Base-by-base conservation (phyloP, 2,113 vertebrate genomes). In the Bambusicola thoracicus region DNA sequence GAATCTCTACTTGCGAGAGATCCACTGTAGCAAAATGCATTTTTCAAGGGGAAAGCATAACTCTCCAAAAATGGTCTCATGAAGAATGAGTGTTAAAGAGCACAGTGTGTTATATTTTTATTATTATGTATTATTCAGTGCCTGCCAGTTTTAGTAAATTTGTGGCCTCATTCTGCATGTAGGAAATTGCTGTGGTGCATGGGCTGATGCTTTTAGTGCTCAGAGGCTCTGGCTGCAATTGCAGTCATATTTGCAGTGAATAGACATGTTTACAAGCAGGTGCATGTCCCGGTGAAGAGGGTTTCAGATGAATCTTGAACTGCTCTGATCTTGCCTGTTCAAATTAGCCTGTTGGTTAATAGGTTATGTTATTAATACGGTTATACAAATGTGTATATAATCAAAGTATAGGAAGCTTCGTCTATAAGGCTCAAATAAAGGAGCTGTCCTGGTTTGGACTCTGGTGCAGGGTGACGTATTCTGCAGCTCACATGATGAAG, bases 241-340 rank as follows among this genome's bases (percentile, higher is more conserved):
- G 22, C 32, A 7, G 11, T 66, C 36, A 3, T 44, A 10, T 29
- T 43, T 15, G 18, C 2, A 10, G 40, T 43, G 75, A 53, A 30
- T 0, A 2, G n/a, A 66, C 0, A 1, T 16, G 36, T 63, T 72
- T 40, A 38, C 24, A 48, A 53, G 11, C 18, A 40, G 30, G 10
- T 68, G 16, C 24, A 38, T 20, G 10, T 34, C 36, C 8, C 40
- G 19, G 62, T 21, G 44, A 24, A 62, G 43, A 18, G 36, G 41
- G 29, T 61, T 66, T 69, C 46, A 30, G 40, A 25, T 3, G 53
- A n/a, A 13, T 21, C 0, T 1, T 38, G 81, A 77, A 63, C 63
- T 48, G 46, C 15, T 16, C 46, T 62, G 30, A n/a, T 72, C 41
- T 38, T 40, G 11, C 27, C 58, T 58, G 58, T 67, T 81, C 51